phyloP scores from a whole-genome alignment of 1,140 invertebrate genomes.

The Sarcophaga bullata region DNA sequence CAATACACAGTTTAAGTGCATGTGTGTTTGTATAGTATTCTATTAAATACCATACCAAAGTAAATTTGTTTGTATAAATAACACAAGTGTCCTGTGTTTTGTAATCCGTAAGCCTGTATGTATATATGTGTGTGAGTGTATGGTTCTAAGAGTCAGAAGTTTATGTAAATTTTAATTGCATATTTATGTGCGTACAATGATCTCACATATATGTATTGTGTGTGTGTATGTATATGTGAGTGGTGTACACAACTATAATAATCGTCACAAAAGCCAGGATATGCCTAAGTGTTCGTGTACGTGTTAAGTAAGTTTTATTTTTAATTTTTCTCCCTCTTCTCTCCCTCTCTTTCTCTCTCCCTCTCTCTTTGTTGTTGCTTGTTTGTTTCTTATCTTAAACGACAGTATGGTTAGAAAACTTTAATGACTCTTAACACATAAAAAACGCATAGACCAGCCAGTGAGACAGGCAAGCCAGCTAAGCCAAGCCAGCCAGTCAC shows the following conservation, averaged over 20 bases:
- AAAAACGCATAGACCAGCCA: no score
- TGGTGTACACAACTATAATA: background rate
- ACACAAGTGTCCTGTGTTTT: background rate
- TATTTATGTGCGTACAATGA: background rate
- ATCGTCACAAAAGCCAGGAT: no score
- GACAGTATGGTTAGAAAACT: background rate
- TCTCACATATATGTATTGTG: no score
- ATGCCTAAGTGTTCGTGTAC: no score
- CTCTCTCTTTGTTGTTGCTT: no score
- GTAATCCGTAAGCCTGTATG: background rate
- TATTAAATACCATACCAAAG: background rate
- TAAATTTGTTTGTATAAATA: background rate
- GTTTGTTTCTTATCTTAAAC: background rate
- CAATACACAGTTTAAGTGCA: background rate
- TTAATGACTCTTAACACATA: background rate
- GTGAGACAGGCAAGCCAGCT: background rate
- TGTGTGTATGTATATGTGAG: background rate
- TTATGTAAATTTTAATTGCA: slow-evolving; percentile 23
- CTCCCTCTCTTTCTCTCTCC: no score
- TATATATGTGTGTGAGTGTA: background rate
- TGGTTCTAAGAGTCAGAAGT: background rate
- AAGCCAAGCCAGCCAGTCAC: background rate
- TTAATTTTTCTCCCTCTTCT: background rate
- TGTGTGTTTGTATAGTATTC: background rate
- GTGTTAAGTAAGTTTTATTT: background rate